Percentiles rank a stretch among this genome's conserved stretches.
Evolutionary conservation across 2,888 invertebrate genomes (phyloP).

Genomic region (Stenchaetothrips biformis): DNA sequence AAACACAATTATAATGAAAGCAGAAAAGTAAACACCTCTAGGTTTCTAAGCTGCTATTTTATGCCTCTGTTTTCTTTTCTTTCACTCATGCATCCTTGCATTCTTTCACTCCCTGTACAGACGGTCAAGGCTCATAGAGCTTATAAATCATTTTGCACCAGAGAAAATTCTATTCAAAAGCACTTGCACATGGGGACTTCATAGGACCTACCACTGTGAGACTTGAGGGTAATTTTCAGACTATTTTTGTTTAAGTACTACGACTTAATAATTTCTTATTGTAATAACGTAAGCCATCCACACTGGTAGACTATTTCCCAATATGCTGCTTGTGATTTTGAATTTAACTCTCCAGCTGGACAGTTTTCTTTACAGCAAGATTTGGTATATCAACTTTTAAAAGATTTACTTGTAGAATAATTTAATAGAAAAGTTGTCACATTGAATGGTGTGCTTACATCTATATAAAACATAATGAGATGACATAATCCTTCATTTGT

Average conservation of each 20-base stretch:
- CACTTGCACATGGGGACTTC: slow-evolving; percentile 10
- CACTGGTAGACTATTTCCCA: not conserved
- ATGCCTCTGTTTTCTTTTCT: slow-evolving; percentile 9
- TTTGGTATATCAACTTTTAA: slow-evolving; percentile 11
- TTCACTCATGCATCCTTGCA: slow-evolving; percentile 8
- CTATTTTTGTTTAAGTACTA: slow-evolving; percentile 16
- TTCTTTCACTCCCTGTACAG: slow-evolving; percentile 20
- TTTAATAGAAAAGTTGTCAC: slow-evolving; percentile 7
- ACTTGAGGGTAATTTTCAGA: slow-evolving; percentile 8
- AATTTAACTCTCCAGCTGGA: not conserved
- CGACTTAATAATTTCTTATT: not conserved
- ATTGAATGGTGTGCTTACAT: slow-evolving; percentile 16
- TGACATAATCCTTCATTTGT: not conserved
- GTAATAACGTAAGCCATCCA: not conserved
- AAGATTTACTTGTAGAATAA: not conserved
- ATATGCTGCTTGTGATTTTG: slow-evolving; percentile 5
- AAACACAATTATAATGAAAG: not conserved
- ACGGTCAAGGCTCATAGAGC: slow-evolving; percentile 17
- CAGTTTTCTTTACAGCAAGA: slow-evolving; percentile 9
- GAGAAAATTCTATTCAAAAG: not conserved
- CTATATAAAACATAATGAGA: slow-evolving; percentile 25
- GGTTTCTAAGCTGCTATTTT: not conserved
- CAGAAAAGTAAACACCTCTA: not conserved
- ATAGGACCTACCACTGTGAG: not conserved
- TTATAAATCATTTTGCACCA: slow-evolving; percentile 9